Percentiles rank a stretch among this genome's conserved stretches.
These are phyloP conservation scores for Cyrtodaria siliqua DNA, from an alignment of 2,888 invertebrate genomes.

Conservation along the genomic window DNA sequence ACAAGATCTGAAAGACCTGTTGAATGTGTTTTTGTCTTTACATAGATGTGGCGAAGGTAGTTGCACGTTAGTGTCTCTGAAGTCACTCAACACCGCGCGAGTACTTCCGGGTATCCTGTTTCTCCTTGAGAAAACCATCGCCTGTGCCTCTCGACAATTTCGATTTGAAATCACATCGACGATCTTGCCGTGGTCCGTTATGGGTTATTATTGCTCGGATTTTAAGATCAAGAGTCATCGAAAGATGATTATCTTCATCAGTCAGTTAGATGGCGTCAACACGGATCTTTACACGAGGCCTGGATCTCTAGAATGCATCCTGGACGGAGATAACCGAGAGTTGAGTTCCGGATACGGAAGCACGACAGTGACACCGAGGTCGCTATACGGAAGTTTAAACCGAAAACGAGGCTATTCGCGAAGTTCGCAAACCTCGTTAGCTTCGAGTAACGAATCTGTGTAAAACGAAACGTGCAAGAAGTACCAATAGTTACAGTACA, in stretches of 20 bases:
- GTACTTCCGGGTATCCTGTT: constrained; percentile 63
- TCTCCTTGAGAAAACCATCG: constrained; percentile 67
- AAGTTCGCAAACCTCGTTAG: constrained; percentile 35
- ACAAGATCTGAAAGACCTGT: constrained; percentile 65
- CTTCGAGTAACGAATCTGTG: constrained; percentile 36
- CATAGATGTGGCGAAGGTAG: constrained; percentile 62
- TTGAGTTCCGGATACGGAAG: constrained; percentile 35
- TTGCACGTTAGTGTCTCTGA: constrained; percentile 61
- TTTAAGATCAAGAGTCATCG: constrained; percentile 68
- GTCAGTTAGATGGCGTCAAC: constrained; percentile 64
- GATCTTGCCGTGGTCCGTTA: constrained; percentile 67
- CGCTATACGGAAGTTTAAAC: constrained; percentile 18
- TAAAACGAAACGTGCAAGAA: no score
- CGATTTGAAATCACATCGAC: constrained; percentile 65
- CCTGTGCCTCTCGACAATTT: constrained; percentile 59
- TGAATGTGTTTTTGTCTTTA: constrained; percentile 59
- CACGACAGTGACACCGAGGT: constrained; percentile 31
- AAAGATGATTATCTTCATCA: constrained; percentile 72
- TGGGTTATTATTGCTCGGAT: constrained; percentile 69
- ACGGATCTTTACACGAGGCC: constrained; percentile 39
- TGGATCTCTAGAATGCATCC: constrained; percentile 19
- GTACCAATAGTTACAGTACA: no score
- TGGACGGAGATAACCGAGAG: constrained; percentile 2
- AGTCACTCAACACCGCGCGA: constrained; percentile 57
- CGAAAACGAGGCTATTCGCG: constrained; percentile 27